Evolutionary conservation across 2,113 vertebrate genomes (phyloP).

Genomic region (Upupa epops): DNA sequence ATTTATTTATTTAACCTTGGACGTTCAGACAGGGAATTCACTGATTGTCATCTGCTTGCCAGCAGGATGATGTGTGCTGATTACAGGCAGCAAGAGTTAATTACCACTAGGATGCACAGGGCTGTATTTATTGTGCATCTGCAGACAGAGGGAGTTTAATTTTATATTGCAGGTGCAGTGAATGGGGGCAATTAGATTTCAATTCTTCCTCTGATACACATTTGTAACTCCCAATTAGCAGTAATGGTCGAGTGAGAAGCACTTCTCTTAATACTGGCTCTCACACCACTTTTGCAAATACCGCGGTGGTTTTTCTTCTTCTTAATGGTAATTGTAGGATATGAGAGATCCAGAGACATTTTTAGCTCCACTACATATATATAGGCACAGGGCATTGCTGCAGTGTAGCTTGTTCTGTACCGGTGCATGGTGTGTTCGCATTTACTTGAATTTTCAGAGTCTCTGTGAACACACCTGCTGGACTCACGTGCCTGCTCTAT

Average conservation of each 20-base stretch:
- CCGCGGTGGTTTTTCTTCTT: neutral
- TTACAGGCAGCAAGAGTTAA: constrained; percentile 65
- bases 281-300: neutral
- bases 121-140: constrained; percentile 63
- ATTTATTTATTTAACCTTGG: constrained; percentile 59
- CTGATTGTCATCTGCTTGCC: constrained; percentile 63
- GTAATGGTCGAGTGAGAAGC: constrained; percentile 40
- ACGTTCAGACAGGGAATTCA: constrained; percentile 31
- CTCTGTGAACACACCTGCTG: neutral
- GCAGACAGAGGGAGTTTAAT: constrained; percentile 57
- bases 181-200: constrained; percentile 62
- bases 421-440: neutral
- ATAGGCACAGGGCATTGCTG: neutral
- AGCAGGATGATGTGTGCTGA: constrained; percentile 36
- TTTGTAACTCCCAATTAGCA: constrained; percentile 60
- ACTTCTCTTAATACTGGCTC: constrained; percentile 18
- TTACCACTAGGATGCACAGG: constrained; percentile 41
- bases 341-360: neutral
- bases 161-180: constrained; percentile 64
- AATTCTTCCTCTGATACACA: constrained; percentile 61
- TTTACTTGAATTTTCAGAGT: neutral
- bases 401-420: neutral
- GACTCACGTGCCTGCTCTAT: neutral
- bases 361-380: neutral
- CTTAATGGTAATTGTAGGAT: neutral